Conservation (phyloP, 2,113 vertebrate species). For the Climacteris rufus region DNA sequence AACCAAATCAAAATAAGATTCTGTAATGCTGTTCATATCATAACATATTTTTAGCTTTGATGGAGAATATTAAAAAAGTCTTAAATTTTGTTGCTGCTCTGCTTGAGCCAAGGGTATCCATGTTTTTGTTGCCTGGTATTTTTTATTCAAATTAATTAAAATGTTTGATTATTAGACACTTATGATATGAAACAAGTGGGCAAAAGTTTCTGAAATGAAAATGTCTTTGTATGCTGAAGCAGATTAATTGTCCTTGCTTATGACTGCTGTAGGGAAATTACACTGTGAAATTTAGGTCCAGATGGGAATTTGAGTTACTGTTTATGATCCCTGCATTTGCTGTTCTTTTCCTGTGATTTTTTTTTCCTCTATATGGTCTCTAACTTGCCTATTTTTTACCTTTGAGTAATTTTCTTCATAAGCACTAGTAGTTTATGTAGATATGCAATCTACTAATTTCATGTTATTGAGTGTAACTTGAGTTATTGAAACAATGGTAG, state of each 20-base stretch:
- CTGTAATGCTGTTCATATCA: background rate
- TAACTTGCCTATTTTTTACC: background rate
- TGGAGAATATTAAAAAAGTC: background rate
- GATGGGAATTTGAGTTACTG: background rate
- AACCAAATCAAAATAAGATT: slow-evolving; percentile 3
- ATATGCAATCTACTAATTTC: background rate
- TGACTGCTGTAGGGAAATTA: background rate
- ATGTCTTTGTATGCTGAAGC: background rate
- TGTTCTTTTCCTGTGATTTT: background rate
- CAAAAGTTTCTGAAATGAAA: background rate
- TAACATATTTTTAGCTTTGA: background rate
- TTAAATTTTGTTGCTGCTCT: background rate
- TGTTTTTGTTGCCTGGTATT: background rate
- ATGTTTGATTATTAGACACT: background rate
- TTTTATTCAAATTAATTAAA: background rate
- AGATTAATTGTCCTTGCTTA: background rate
- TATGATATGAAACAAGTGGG: background rate
- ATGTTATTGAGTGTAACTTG: background rate
- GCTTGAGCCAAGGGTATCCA: background rate
- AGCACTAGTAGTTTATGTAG: background rate
- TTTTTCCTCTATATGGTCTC: background rate
- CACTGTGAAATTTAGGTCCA: background rate
- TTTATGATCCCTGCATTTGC: background rate
- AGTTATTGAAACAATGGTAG: background rate
- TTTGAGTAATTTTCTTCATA: background rate